Percentiles rank a stretch among this genome's conserved stretches.
These are phyloP conservation scores for Calameuta filiformis DNA, from an alignment of 2,888 invertebrate genomes.

Conservation along the genomic window DNA sequence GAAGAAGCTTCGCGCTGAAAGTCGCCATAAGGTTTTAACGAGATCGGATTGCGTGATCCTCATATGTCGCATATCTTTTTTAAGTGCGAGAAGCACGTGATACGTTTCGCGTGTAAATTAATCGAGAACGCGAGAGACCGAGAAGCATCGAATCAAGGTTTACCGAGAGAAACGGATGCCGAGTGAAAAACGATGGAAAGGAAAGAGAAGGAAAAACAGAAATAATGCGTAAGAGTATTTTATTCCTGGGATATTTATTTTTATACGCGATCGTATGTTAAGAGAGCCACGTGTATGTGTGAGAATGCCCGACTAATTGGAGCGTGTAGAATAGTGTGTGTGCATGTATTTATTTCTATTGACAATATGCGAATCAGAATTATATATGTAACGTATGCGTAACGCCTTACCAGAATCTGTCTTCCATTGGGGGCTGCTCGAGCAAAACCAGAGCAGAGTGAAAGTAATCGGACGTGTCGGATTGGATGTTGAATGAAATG, in stretches of 20 bases:
- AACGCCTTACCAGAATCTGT: not conserved
- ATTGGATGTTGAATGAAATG: not conserved
- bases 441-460: not conserved
- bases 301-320: not conserved
- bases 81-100: no score
- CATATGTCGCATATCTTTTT: no score
- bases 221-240: not conserved
- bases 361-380: not conserved
- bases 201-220: not conserved
- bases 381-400: not conserved
- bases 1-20: not conserved
- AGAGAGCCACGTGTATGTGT: not conserved
- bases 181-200: not conserved
- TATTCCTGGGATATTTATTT: not conserved
- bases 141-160: not conserved
- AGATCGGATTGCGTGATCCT: not conserved
- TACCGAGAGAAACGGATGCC: not conserved
- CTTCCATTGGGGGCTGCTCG: not conserved
- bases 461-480: not conserved
- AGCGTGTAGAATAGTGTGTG: not conserved
- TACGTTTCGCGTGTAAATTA: no score
- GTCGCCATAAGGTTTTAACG: not conserved
- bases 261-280: not conserved
- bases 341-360: not conserved
- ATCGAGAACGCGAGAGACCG: not conserved